A percentile compares a stretch with the other conserved stretches of the same genome.
phyloP scores from a whole-genome alignment of 2,113 vertebrate genomes.

The Heterochromis multidens region DNA sequence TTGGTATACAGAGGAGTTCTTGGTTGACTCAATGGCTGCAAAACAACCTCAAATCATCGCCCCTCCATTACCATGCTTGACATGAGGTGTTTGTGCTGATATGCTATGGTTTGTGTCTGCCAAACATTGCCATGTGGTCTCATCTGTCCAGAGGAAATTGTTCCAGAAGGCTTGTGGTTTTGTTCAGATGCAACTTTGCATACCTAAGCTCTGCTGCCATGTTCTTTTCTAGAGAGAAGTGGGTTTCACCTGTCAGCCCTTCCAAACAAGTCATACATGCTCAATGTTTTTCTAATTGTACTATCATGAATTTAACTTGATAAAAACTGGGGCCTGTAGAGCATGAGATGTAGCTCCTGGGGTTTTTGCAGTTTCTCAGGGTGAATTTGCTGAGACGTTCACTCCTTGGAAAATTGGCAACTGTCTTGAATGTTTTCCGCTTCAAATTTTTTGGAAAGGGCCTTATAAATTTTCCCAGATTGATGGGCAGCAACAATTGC shows the following conservation, averaged over 20 bases:
- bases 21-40: background rate
- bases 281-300: background rate
- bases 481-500: no score
- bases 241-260: background rate
- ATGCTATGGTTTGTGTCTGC: background rate
- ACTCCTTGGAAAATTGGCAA: no score
- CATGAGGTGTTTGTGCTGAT: background rate
- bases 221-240: background rate
- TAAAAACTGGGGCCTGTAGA: background rate
- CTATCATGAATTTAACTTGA: background rate
- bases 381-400: no score
- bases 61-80: background rate
- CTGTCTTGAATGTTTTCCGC: no score
- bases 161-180: background rate
- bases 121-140: background rate
- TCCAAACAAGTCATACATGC: background rate
- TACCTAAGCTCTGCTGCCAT: background rate
- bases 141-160: background rate
- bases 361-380: background rate
- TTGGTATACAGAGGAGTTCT: background rate
- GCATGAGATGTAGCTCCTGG: background rate
- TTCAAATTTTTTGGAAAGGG: no score
- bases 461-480: no score
- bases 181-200: background rate
- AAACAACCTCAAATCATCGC: no score